Evolutionary conservation across 2,797 vertebrate genomes (phyloP), one percentile per base, ranked within the genome.

Genomic region (Odontamblyopus lacepedii): DNA sequence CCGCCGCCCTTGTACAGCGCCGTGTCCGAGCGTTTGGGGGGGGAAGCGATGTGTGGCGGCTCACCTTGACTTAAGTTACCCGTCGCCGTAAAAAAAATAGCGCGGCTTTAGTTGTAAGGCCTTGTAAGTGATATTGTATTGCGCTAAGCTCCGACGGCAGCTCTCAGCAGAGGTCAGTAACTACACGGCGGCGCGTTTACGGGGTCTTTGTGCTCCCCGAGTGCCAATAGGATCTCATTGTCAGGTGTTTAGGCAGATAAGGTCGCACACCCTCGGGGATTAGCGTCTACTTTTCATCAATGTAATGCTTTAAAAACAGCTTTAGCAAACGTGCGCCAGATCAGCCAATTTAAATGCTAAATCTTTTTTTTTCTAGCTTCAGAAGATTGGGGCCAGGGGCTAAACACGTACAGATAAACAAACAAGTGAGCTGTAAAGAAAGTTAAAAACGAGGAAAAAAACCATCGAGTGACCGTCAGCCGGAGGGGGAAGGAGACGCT

Each of bases 351-450:
- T 93, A 93, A 94, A 94, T 93, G 93, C 93, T 92, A 93, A 93
- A 92, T 86, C 85, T 83, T 70, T 85, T 23, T 23, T 23, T 78
- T 82, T 82, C 90, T 89, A 87, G 82, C 61, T 63, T 84, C 74
- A 83, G 81, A 87, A 92, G 91, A 92, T 88, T 92, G 87, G 80
- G 83, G 86, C 87, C 85, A 83, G 75, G 83, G 85, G 91, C 89
- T 93, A 92, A 94, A 93, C 89, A 92, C 87, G 86, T 82, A 85
- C 82, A 85, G 92, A 92, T 91, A 91, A 92, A 92, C 88, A 95
- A 89, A 94, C 91, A 95, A 93, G 93, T 92, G 87, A 89, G 93
- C 94, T 92, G 90, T 90, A 88, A 92, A 92, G 93, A 95, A 93
- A 93, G 44, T 48, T 87, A 92, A 88, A 93, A 92, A 88, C 71